These are phyloP conservation scores for Orthosia cruda DNA, from an alignment of 2,888 invertebrate genomes.

Conservation along the genomic window DNA sequence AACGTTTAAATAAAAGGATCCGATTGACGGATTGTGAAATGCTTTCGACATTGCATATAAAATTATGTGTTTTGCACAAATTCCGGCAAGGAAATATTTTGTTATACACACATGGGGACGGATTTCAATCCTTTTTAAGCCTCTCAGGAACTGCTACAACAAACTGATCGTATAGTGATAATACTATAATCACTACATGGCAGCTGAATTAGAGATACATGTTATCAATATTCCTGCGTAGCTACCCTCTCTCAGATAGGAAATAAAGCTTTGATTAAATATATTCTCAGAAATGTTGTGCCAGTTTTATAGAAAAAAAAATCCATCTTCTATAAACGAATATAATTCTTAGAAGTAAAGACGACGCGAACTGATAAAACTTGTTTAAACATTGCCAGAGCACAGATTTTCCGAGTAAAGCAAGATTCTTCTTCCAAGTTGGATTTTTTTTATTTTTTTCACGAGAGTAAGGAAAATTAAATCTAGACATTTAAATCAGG, in stretches of 20 bases:
- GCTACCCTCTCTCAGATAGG: not conserved
- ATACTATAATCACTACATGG: conserved; percentile 9
- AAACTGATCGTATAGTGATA: not conserved
- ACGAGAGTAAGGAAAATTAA: conserved; percentile 38
- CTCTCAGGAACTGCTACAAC: too few species aligned
- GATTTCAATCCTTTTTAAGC: too few species aligned
- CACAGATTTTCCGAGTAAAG: too few species aligned
- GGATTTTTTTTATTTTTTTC: conserved; percentile 36
- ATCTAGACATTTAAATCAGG: conserved; percentile 49
- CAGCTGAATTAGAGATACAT: conserved; percentile 1
- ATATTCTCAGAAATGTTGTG: not conserved
- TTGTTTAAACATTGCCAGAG: too few species aligned
- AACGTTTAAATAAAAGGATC: conserved; percentile 49
- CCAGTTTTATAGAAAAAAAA: conserved; percentile 6
- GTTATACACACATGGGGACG: too few species aligned
- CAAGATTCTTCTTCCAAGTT: not conserved
- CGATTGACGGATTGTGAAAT: conserved; percentile 34
- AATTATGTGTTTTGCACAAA: too few species aligned
- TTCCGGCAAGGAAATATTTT: too few species aligned
- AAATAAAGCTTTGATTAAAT: not conserved
- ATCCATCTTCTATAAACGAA: not conserved
- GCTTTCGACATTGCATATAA: too few species aligned
- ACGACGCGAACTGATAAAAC: conserved; percentile 16
- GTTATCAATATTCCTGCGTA: not conserved
- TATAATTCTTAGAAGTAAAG: conserved; percentile 5